Base-by-base conservation (phyloP, 2,113 vertebrate genomes). In the Amazona guildingii region DNA sequence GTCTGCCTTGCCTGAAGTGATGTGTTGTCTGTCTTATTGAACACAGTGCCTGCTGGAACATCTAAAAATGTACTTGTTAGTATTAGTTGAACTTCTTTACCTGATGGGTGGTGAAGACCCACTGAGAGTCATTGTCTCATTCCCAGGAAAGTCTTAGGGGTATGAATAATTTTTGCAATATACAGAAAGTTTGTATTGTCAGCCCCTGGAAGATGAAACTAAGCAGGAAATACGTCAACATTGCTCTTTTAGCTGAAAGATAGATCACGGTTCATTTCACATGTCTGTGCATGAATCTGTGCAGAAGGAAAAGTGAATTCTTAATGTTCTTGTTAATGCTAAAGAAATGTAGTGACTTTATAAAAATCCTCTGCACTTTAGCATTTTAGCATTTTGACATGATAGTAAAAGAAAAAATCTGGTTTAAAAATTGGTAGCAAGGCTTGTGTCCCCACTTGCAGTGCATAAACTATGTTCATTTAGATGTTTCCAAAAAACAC, bases 1-100 rank as follows among this genome's bases (percentile, higher is more conserved):
- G 72, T 93, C 43, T 68, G 51, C 63, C 80, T 73, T 66, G 25
- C 69, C 68, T 85, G 91, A 96, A 95, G 84, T 91, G 87, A 83
- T n/a, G 51, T 64, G 41, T 63, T 88, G 17, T 27, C 48, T 64
- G 46, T 68, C 83, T 87, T n/a, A 7, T 16, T 79, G 94, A 96
- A 95, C 88, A 79, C 3, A 13, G 46, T 59, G 29, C 27, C 80
- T 61, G 13, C 69, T 86, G 76, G 25, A 35, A 88, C 35, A 23
- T n/a, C 85, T 35, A 33, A 83, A 52, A 79, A 69, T 20, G 9
- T 7, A 41, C 20, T 31, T 77, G 51, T 75, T 52, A 31, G n/a
- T 90, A 43, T 83, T 73, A 46, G 63, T 73, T 88, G 68, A 92
- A 76, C 55, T 83, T 94, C 48, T 97, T 96, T 86, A 72, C 52